Conservation (phyloP, 2,113 vertebrate species). For the Charadrius vociferus region DNA sequence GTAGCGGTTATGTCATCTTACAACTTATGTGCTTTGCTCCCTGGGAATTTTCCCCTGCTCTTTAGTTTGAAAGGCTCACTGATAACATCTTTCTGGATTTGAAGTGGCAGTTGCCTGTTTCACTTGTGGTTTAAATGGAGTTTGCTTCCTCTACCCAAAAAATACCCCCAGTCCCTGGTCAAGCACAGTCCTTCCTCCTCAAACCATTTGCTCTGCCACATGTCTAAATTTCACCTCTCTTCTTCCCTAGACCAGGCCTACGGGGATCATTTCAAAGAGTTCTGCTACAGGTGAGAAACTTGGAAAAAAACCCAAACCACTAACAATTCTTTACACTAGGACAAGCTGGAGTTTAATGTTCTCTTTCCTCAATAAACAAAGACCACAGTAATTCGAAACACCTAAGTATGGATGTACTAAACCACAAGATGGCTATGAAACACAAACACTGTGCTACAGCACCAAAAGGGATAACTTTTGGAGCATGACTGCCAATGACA, state of each 20-base stretch:
- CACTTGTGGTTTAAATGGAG: neutral
- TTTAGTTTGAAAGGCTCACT: neutral
- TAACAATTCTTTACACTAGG: neutral
- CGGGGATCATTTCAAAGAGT: neutral
- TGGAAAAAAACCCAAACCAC: neutral
- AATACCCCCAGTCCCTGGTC: neutral
- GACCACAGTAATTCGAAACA: neutral
- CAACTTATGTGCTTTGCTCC: neutral
- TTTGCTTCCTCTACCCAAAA: neutral
- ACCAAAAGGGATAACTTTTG: neutral
- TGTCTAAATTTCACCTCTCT: neutral
- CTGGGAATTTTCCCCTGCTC: neutral
- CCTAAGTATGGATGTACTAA: neutral
- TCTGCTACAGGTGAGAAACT: neutral
- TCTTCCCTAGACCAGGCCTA: neutral
- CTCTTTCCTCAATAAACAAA: neutral
- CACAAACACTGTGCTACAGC: fast-evolving
- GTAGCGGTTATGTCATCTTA: neutral
- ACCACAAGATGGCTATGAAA: neutral
- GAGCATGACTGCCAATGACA: neutral
- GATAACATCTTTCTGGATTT: neutral
- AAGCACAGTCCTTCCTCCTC: neutral
- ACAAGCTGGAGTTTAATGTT: neutral
- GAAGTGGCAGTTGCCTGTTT: neutral
- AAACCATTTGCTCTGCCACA: neutral